These are phyloP conservation scores for Scarus forsteni DNA, from an alignment of 2,797 vertebrate species.

Conservation along the genomic window DNA sequence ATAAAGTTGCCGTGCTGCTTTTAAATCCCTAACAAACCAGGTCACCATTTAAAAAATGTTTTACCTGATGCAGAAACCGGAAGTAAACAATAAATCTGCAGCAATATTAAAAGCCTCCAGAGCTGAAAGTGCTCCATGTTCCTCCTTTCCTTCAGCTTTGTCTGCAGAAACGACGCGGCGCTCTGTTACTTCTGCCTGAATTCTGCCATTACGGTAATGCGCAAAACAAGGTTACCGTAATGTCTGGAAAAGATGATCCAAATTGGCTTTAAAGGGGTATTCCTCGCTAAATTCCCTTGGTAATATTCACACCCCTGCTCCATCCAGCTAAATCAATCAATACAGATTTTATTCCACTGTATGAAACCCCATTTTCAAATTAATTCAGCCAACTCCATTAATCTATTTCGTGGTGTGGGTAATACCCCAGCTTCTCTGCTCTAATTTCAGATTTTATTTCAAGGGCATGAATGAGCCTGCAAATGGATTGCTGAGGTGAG, in stretches of 20 bases:
- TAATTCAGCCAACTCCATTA: not conserved
- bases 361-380: not conserved
- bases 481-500: conserved; percentile 28
- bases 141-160: conserved; percentile 49
- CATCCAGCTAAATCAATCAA: not conserved
- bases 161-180: conserved; percentile 40
- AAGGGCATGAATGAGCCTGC: conserved; percentile 29
- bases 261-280: not conserved
- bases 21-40: fast-evolving
- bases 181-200: conserved; percentile 66
- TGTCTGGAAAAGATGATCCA: not conserved
- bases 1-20: not conserved
- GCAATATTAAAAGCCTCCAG: conserved; percentile 44
- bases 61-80: conserved; percentile 70
- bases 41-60: no score
- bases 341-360: not conserved
- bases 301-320: not conserved
- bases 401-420: not conserved
- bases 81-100: conserved; percentile 52
- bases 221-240: conserved; percentile 58
- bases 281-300: not conserved
- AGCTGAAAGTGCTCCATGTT: conserved; percentile 72
- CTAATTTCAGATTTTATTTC: conserved; percentile 41
- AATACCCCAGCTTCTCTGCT: conserved; percentile 16
- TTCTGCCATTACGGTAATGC: conserved; percentile 39